These are phyloP conservation scores for Sylvia borin DNA, from an alignment of 2,797 vertebrate genomes.

Conservation along the genomic window DNA sequence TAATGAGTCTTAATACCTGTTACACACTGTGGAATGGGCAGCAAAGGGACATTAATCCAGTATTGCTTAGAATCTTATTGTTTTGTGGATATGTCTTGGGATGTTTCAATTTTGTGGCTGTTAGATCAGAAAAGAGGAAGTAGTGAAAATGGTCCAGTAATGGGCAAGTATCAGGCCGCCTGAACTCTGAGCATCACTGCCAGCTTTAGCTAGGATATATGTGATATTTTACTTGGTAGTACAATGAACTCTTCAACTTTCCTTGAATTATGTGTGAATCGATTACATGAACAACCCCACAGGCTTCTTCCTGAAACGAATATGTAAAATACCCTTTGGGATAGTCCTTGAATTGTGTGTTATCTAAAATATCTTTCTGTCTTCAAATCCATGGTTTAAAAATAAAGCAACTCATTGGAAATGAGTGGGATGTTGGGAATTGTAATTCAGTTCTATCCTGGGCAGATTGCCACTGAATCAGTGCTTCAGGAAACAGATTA, in stretches of 20 bases:
- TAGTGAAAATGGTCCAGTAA: background rate
- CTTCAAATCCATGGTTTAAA: constrained; percentile 27
- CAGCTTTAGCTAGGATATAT: background rate
- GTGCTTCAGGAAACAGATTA: constrained; percentile 39
- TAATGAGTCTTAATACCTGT: background rate
- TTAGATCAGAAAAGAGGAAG: background rate
- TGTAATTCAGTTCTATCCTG: constrained; percentile 39
- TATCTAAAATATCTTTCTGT: constrained; percentile 9
- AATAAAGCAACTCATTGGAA: constrained; percentile 32
- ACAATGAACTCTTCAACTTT: background rate
- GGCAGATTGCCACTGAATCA: constrained; percentile 42
- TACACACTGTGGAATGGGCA: background rate
- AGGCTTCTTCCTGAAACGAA: background rate
- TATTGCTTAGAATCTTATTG: background rate
- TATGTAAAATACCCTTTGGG: background rate
- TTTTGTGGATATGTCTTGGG: background rate
- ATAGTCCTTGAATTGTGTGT: background rate
- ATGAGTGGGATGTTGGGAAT: background rate
- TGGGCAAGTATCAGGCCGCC: background rate
- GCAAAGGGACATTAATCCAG: background rate
- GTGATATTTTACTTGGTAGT: background rate
- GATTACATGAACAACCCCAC: background rate
- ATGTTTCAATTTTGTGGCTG: background rate
- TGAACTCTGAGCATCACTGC: background rate
- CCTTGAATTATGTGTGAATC: constrained; percentile 12